Base-by-base conservation (phyloP, 2,888 invertebrate species). In the Dasypogon diadema region DNA sequence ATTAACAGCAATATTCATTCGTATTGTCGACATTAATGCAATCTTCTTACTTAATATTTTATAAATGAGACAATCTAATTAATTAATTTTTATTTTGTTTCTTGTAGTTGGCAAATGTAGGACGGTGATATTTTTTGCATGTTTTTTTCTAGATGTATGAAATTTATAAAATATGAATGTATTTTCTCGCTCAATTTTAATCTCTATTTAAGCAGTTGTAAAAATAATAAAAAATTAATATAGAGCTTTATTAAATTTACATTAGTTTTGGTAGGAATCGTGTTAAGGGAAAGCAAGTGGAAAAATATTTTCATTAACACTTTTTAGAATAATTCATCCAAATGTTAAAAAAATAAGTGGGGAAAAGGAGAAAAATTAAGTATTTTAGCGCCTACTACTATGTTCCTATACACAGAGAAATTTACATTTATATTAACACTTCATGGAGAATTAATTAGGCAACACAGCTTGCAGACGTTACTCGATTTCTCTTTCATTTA, bases 101-200 rank as follows among this genome's bases (percentile, higher is more conserved):
- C 60, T 60, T 60, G 60, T 60, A 60, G 60, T 60, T 60, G 60
- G 60, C 60, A 60, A 60, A 18, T 60, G 18, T 60, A 60, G 60
- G 60, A 60, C 60, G 60, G 60, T 60, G 60, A 60, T 60, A 34
- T 60, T 37, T 60, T 42, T 60, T 60, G 60, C 60, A 60, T 60
- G 60, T 37, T 18, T 37, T 26, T 37, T 37, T 60, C 12, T 21
- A 14, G 34, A 37, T 60, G 42, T 60, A 60, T 60, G 60, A 37
- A 60, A 60, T 42, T 37, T 37, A 37, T n/a, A n/a, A n/a, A n/a
- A 34, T 34, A 24, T 60, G 60, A 37, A 60, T 60, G n/a, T n/a
- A n/a, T 18, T 42, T 42, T 30, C n/a, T 42, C 42, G 42, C 30
- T 30, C 4, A 30, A 30, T 42, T 42, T n/a, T 42, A 42, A 42